These are phyloP conservation scores for Neoascia interrupta DNA, from an alignment of 2,888 invertebrate genomes.

Conservation along the genomic window DNA sequence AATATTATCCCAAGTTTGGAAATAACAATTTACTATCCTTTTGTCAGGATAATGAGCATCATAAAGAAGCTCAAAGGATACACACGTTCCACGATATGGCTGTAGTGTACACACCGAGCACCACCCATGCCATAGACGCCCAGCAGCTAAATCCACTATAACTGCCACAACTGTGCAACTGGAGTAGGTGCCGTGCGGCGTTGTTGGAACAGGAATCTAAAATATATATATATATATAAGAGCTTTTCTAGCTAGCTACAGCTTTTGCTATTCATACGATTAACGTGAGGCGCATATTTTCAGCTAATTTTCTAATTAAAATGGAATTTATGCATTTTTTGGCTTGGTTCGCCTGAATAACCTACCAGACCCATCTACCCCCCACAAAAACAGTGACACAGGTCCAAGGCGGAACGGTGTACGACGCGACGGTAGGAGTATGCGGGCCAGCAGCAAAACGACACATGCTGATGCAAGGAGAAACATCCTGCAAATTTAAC, in stretches of 20 bases:
- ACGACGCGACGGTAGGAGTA: not conserved
- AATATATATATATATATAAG: no score
- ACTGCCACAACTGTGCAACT: slow-evolving; percentile 41
- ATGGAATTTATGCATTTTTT: slow-evolving; percentile 79
- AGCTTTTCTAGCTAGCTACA: slow-evolving; percentile 22
- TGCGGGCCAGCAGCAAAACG: slow-evolving; percentile 15
- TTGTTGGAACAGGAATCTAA: slow-evolving; percentile 39
- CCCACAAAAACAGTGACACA: not conserved
- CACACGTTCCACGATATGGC: slow-evolving; percentile 46
- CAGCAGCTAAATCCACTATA: slow-evolving; percentile 19
- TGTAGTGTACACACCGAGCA: slow-evolving; percentile 21
- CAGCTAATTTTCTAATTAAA: slow-evolving; percentile 80
- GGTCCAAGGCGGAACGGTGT: not conserved
- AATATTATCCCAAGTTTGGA: slow-evolving; percentile 59
- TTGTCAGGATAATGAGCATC: slow-evolving; percentile 69
- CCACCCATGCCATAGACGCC: slow-evolving; percentile 6
- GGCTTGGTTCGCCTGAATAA: slow-evolving; percentile 70
- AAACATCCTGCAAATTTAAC: slow-evolving; percentile 43
- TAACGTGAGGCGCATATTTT: slow-evolving; percentile 80
- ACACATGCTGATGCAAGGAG: slow-evolving; percentile 68
- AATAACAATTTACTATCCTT: slow-evolving; percentile 66
- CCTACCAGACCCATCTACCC: slow-evolving; percentile 8
- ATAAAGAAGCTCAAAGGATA: slow-evolving; percentile 68
- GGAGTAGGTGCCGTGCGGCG: slow-evolving; percentile 12
- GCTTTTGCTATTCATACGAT: slow-evolving; percentile 75